Base-by-base conservation (phyloP, 1,140 invertebrate species). In the Nephila pilipes region DNA sequence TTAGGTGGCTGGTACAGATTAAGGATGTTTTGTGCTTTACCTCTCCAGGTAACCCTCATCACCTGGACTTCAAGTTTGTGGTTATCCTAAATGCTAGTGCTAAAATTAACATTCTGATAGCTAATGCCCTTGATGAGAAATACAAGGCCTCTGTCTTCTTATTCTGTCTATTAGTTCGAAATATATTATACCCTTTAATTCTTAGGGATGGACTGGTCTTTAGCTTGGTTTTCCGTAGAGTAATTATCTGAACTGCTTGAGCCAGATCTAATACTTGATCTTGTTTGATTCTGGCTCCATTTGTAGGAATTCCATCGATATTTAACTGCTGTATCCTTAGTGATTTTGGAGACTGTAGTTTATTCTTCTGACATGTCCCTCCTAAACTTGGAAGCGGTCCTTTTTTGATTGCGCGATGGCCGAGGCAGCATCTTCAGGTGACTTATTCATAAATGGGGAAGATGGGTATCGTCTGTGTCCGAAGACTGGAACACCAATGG, bases 251-350 rank as follows among this genome's bases (percentile, higher is more conserved):
- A n/a, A n/a, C n/a, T n/a, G n/a, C n/a, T n/a, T n/a, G n/a, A n/a
- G 60, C 25, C 22, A n/a, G 4, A 2, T n/a, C 0, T 65, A n/a
- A n/a, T n/a, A 2, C 2, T 25, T 2, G 25, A 2, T 8, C 60
- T n/a, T 4, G 22, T 22, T n/a, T n/a, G n/a, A n/a, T n/a, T n/a
- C n/a, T n/a, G n/a, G n/a, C n/a, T n/a, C n/a, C n/a, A n/a, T n/a
- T 55, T 83, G 80, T 83, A n/a, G 80, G 22, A 22, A 83, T 83
- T 83, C 80, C 80, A 83, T 83, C 55, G 38, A 83, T 83, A 46
- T 83, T 83, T 1, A 83, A 83, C 20, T 83, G 80, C 38, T 55
- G n/a, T 0, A 83, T 83, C 80, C 55, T 83, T 83, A 83, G n/a
- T 20, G 36, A 8, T 22, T 83, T 83, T 8, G 80, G 80, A 54